Percentiles rank a stretch among this genome's conserved stretches.
Evolutionary conservation across 2,888 invertebrate species (phyloP).

Genomic region (Nysson spinosus): DNA sequence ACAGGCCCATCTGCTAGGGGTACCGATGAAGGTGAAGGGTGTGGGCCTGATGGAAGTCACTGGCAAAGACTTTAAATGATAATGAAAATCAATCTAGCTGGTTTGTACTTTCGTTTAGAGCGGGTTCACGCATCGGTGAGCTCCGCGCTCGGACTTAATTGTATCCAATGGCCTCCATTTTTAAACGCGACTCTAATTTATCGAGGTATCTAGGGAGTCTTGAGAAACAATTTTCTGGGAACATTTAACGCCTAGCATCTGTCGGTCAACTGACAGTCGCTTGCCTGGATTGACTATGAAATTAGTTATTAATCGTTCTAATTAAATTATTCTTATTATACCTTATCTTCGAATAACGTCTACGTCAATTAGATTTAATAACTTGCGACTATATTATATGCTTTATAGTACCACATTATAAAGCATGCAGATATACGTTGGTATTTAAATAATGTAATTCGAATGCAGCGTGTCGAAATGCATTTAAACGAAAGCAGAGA

Average conservation of each 20-base stretch:
- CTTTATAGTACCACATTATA: too few relatives aligned
- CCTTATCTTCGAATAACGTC: too few relatives aligned
- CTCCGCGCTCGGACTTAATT: conserved; percentile 3
- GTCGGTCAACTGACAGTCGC: conserved; percentile 3
- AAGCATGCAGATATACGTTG: too few relatives aligned
- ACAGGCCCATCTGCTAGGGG: conserved; percentile 59
- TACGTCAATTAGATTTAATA: too few relatives aligned
- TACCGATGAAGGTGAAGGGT: conserved; percentile 21
- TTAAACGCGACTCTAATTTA: neutral
- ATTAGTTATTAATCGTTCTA: too few relatives aligned
- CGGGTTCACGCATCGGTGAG: conserved; percentile 20
- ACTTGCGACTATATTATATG: too few relatives aligned
- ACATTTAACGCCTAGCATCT: too few relatives aligned
- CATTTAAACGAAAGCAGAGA: conserved; percentile 8
- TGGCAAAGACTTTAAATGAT: conserved; percentile 39
- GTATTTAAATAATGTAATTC: too few relatives aligned
- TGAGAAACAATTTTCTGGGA: too few relatives aligned
- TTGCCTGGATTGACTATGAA: too few relatives aligned
- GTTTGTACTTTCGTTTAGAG: neutral
- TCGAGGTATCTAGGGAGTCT: neutral
- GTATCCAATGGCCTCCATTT: conserved; percentile 1
- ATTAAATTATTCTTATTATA: too few relatives aligned
- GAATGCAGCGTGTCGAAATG: neutral
- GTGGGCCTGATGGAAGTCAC: conserved; percentile 39
- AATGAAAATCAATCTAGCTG: conserved; percentile 48